Conservation (phyloP, 2,797 vertebrate genomes). For the Cetoscarus ocellatus region DNA sequence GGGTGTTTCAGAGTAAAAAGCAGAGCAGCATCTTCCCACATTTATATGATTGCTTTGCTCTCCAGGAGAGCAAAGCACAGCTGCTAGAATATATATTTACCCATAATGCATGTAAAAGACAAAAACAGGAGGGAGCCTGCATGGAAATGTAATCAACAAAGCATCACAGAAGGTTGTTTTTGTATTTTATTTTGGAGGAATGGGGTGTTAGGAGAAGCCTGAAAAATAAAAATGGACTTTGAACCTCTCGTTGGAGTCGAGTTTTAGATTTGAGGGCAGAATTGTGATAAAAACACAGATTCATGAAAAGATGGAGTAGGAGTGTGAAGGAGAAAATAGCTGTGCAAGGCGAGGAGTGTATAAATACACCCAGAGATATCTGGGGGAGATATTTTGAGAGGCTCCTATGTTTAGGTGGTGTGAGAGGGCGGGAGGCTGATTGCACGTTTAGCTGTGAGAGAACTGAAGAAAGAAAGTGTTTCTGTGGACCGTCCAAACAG, state of each 20-base stretch:
- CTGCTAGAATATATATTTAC: too few species aligned
- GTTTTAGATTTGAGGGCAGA: neutral
- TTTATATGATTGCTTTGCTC: too few species aligned
- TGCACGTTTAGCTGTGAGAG: constrained; percentile 42
- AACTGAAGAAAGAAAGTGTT: constrained; percentile 4
- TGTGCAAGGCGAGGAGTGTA: constrained; percentile 15
- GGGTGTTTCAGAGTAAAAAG: too few species aligned
- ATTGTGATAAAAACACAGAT: constrained; percentile 3
- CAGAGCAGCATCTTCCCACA: too few species aligned
- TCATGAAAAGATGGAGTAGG: constrained; percentile 39
- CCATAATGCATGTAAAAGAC: too few species aligned
- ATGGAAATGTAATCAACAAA: too few species aligned
- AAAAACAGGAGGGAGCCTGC: too few species aligned
- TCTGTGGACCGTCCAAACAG: neutral
- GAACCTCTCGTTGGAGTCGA: neutral
- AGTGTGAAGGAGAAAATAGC: constrained; percentile 25
- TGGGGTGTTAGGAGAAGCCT: too few species aligned
- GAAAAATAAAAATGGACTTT: neutral
- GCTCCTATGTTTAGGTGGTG: constrained; percentile 27
- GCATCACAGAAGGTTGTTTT: too few species aligned
- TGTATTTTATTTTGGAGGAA: too few species aligned
- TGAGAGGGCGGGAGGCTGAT: constrained; percentile 41
- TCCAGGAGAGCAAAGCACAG: too few species aligned
- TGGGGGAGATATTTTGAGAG: constrained; percentile 15
- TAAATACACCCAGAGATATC: constrained; percentile 12